These are phyloP conservation scores for Epiblema foenella DNA, from an alignment of 2,888 invertebrate genomes.

Conservation along the genomic window DNA sequence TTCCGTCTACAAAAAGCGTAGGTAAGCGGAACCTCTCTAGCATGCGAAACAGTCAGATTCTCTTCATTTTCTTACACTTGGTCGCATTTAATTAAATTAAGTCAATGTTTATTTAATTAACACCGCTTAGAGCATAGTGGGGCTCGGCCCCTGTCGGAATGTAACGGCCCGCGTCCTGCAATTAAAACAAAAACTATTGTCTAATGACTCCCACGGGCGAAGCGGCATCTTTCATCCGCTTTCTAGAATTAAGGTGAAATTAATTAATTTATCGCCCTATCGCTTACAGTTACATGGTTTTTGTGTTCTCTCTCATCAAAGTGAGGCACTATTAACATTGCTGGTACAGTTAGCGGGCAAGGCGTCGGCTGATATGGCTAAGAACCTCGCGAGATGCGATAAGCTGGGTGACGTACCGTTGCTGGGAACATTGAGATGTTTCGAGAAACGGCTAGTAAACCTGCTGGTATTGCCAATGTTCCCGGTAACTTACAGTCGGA, in stretches of 20 bases:
- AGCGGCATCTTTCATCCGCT: slow-evolving; percentile 39
- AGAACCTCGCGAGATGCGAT: neutral
- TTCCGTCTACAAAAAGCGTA: neutral
- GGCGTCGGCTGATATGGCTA: neutral
- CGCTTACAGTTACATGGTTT: slow-evolving; percentile 39
- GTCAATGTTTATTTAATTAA: slow-evolving; percentile 39
- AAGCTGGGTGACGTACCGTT: neutral
- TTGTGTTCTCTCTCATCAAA: slow-evolving; percentile 33
- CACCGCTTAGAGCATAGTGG: slow-evolving; percentile 35
- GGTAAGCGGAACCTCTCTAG: neutral
- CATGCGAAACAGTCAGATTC: neutral
- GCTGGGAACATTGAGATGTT: too few relatives aligned
- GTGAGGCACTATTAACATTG: slow-evolving; percentile 28
- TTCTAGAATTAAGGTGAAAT: slow-evolving; percentile 44
- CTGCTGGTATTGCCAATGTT: too few relatives aligned
- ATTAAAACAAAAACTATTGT: slow-evolving; percentile 62
- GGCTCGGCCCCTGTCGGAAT: slow-evolving; percentile 46
- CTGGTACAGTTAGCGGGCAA: slow-evolving; percentile 7
- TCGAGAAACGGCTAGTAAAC: too few relatives aligned
- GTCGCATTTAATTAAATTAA: slow-evolving; percentile 28
- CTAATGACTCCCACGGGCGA: slow-evolving; percentile 45
- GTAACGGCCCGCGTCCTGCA: slow-evolving; percentile 59
- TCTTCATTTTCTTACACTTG: slow-evolving; percentile 14
- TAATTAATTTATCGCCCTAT: slow-evolving; percentile 42
- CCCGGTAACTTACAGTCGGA: too few relatives aligned